A percentile compares a stretch with the other conserved stretches of the same genome.
Evolutionary conservation across 2,888 invertebrate species (phyloP).

Genomic region (Acrobasis repandana): DNA sequence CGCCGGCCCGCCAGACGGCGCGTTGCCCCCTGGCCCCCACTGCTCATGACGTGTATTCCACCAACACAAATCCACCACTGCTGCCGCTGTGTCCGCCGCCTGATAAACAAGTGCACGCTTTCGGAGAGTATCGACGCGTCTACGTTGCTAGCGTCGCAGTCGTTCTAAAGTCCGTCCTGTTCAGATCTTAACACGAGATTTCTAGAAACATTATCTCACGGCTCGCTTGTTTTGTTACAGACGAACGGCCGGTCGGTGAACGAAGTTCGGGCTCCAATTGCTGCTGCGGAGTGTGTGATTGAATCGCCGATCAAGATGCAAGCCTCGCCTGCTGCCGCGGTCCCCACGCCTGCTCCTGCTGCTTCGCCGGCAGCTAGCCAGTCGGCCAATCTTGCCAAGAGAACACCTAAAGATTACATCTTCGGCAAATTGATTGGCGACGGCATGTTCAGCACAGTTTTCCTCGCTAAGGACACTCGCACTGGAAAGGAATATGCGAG

Average conservation of each 20-base stretch:
- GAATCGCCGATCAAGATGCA: conserved; percentile 80
- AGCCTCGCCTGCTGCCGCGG: conserved; percentile 71
- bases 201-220: conserved; percentile 25
- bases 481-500: conserved; percentile 96
- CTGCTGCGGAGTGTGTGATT: conserved; percentile 76
- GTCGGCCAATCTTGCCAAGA: conserved; percentile 81
- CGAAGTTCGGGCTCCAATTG: conserved; percentile 79
- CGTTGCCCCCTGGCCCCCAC: conserved; percentile 64
- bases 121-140: conserved; percentile 56
- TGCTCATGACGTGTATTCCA: conserved; percentile 49
- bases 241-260: conserved; percentile 65
- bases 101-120: conserved; percentile 65
- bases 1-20: conserved; percentile 55
- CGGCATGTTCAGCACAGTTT: conserved; percentile 98
- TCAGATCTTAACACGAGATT: neutral
- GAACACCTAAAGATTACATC: conserved; percentile 93
- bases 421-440: conserved; percentile 98
- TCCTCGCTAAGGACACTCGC: conserved; percentile 95
- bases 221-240: conserved; percentile 59
- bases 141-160: conserved; percentile 32
- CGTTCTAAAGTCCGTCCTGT: conserved; percentile 10
- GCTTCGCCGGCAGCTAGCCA: conserved; percentile 72
- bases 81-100: conserved; percentile 39
- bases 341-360: conserved; percentile 64
- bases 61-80: conserved; percentile 34